Evolutionary conservation across 2,888 invertebrate species (phyloP), one percentile per base, ranked within the genome.

Genomic region (Hypercompe scribonia): DNA sequence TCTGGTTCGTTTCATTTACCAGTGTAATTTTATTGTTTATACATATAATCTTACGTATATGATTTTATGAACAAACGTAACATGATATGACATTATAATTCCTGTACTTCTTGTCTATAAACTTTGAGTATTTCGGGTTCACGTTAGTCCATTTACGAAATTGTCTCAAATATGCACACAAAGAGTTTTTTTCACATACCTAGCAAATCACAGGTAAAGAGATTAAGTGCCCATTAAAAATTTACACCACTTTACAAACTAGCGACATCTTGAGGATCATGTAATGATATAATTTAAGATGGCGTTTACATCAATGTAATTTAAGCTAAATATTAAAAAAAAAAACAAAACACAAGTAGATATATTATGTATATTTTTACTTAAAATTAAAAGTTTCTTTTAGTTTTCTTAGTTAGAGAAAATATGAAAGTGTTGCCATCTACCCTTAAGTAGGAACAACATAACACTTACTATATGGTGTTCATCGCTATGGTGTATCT

Each of bases 361-460:
- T 11, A 2, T 13, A 58, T 28, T 13, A n/a, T n/a, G n/a, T 4
- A 13, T 28, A 15, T 28, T 28, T 10, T 58, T 58, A 54, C n/a
- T 58, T 15, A 28, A 18, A 31, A 61, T 31, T 31, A 61, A 31
- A 15, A 5, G 0, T 5, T 31, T 1, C 0, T 15, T 5, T 31
- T 28, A 0, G 1, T 31, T 28, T 28, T 65, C 18, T 46, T 66
- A 5, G 21, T 11, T 10, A 21, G 28, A 39, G 65, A 34, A 39
- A 15, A 33, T 50, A 21, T 54, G 11, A n/a, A 64, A 10, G 46
- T 46, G 36, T 21, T 64, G 72, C 72, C 72, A 72, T 72, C 72
- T 72, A 68, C 28, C 54, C 50, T 7, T 33, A 21, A 34, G 13
- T 63, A 13, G 68, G n/a, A 31, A 54, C 7, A 24, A 68, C 65